Evolutionary conservation across 2,888 invertebrate genomes (phyloP), one percentile per base, ranked within the genome.

Genomic region (Polymixis flavicincta): DNA sequence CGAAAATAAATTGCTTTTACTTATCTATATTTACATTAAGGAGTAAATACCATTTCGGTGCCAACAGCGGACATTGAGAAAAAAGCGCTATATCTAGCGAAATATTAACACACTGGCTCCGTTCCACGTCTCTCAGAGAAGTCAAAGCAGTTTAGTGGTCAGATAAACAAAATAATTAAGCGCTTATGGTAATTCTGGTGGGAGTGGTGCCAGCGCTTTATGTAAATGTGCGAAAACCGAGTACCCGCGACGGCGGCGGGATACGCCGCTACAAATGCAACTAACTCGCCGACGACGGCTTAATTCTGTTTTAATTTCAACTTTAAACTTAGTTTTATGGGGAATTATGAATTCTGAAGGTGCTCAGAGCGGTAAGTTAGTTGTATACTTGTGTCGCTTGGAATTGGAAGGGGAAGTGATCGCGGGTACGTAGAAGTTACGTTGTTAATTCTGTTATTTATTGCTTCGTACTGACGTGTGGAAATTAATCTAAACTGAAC

Each of bases 111-210:
- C 72, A 82, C 89, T 91, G 90, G 90, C 90, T 86, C 71, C 54
- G 84, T 88, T 90, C 90, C 90, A 90, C 85, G 78, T 82, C 83
- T 87, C 85, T 80, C 82, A 71, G 83, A 82, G 85, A 86, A 92
- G 91, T 92, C 92, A 88, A 88, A 90, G 92, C 92, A 91, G 92
- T 94, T 94, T 93, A 94, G 92, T 93, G 94, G 94, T 94, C 93
- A 94, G 94, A 94, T 94, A 94, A 94, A 95, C 94, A 93, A 94
- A 94, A 95, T 94, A 94, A 94, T 94, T 93, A 94, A 94, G 91
- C 93, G 92, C 91, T 93, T 92, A 93, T 93, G 93, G 90, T 92
- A 92, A 92, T 92, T 85, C 84, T 82, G 83, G 80, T 82, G 86
- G 87, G 89, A 85, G 86, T 87, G 87, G 78, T 85, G 82, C 88